Evolutionary conservation across 2,888 invertebrate species (phyloP), one percentile per base, ranked within the genome.

Genomic region (Tanypteryx hageni): DNA sequence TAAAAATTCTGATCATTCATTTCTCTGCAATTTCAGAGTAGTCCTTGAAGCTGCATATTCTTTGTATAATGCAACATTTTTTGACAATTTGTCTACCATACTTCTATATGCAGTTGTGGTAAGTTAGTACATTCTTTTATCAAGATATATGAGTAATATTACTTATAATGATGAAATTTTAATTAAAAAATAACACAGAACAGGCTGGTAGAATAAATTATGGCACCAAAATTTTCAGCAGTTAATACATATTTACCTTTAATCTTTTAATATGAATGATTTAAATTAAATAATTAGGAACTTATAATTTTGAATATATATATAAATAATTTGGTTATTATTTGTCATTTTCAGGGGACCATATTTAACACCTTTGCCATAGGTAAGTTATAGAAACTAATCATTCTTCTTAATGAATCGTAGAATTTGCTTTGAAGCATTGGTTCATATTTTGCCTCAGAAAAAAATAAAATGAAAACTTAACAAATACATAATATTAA

Each of bases 1-100:
- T 81, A 92, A 83, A 92, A 31, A 7, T 92, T n/a, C 59, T 81
- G 27, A n/a, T 57, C 92, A 31, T 76, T 18, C 44, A 44, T 68
- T 76, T 57, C 13, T 57, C 8, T 44, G 58, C 13, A 8, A 85
- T 44, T 92, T 76, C 93, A 94, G 94, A 68, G 93, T 97, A 93
- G 96, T 96, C 92, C 95, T 96, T 92, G 96, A 96, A 94, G 96
- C 96, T 0, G 96, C 96, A 22, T 96, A 96, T 94, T 96, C 96
- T 94, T 96, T 96, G 95, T 96, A 96, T 14, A 96, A 96, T 93
- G 94, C 96, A 27, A 95, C 96, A 22, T 96, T 96, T 94, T 96
- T 96, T 93, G 96, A 96, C 94, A 96, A 96, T 94, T 94, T 96
- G 92, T 96, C 96, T 92, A 96, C 96, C 44, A 96, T 96, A 92